Evolutionary conservation across 2,797 vertebrate species (phyloP).

Genomic region (Coregonus suidteri): DNA sequence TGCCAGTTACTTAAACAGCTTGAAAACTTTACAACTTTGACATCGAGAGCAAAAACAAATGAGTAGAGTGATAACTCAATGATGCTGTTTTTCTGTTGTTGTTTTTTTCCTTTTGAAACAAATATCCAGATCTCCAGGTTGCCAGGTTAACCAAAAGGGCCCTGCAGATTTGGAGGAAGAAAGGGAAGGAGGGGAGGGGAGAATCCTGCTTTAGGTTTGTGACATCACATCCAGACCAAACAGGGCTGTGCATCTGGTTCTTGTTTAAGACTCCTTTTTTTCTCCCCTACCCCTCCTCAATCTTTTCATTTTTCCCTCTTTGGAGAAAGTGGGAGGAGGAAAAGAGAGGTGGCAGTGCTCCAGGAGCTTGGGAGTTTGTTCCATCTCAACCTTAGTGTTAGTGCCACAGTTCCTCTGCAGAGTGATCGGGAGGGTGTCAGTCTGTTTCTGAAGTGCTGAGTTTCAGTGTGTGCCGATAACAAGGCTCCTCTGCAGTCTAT

Average conservation of each 20-base stretch:
- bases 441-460: slow-evolving; percentile 39
- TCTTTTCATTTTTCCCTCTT: slow-evolving; percentile 49
- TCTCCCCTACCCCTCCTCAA: neutral
- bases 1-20: neutral
- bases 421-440: slow-evolving; percentile 61
- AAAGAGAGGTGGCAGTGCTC: slow-evolving; percentile 69
- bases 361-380: slow-evolving; percentile 72
- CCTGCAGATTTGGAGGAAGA: neutral
- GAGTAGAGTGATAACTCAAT: slow-evolving; percentile 3
- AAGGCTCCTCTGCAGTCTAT: slow-evolving; percentile 23
- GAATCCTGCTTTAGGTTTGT: slow-evolving; percentile 47
- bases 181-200: slow-evolving; percentile 33
- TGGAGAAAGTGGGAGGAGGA: slow-evolving; percentile 74
- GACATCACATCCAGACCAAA: slow-evolving; percentile 76
- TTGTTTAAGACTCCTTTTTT: slow-evolving; percentile 60
- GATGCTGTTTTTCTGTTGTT: neutral
- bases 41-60: neutral
- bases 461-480: neutral
- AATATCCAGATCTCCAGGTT: neutral
- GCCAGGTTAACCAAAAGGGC: neutral
- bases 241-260: slow-evolving; percentile 74
- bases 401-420: slow-evolving; percentile 73
- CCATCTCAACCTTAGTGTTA: slow-evolving; percentile 61
- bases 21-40: slow-evolving; percentile 1
- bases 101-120: neutral